phyloP scores from a whole-genome alignment of 2,113 vertebrate species.

The Hylia prasina region DNA sequence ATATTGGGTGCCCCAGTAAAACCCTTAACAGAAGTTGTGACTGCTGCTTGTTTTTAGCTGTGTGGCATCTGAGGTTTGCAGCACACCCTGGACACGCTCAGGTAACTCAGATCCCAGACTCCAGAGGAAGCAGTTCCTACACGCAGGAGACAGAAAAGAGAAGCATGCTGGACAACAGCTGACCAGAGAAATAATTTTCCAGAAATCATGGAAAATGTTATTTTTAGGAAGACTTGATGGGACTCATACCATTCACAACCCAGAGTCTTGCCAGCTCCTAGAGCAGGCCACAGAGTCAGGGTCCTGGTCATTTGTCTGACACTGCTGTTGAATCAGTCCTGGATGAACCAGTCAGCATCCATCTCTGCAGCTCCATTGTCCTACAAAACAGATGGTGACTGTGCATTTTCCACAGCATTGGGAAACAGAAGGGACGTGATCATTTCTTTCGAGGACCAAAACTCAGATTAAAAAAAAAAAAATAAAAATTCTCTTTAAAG shows the following conservation, averaged over 20 bases:
- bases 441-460: background rate
- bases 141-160: background rate
- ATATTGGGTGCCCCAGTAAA: background rate
- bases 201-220: background rate
- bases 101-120: background rate
- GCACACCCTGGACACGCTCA: accelerated
- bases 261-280: background rate
- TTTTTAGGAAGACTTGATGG: background rate
- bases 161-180: background rate
- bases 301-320: background rate
- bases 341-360: background rate
- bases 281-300: background rate
- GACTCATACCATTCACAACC: accelerated
- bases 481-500: background rate
- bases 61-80: background rate
- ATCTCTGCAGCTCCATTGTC: background rate
- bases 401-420: accelerated
- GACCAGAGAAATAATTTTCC: background rate
- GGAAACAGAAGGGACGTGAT: accelerated
- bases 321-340: background rate
- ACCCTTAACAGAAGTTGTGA: background rate
- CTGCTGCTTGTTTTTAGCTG: background rate
- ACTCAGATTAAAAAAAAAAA: background rate
- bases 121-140: background rate
- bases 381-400: background rate